These are phyloP conservation scores for Regulus satrapa DNA, from an alignment of 2,113 vertebrate genomes.

Conservation along the genomic window DNA sequence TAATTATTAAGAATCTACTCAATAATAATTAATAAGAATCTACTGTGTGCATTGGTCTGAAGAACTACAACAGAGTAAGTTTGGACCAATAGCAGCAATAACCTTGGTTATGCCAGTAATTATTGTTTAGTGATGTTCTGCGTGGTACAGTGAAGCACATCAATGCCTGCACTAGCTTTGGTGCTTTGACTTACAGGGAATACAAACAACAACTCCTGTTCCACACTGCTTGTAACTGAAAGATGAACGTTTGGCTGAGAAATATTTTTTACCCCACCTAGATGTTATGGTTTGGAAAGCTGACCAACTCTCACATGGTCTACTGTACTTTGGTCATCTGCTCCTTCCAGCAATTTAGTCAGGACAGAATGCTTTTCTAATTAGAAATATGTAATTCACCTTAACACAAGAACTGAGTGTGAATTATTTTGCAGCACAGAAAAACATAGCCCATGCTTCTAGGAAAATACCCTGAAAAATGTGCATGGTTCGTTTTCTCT, in stretches of 20 bases:
- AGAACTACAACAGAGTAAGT: not conserved
- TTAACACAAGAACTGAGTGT: not conserved
- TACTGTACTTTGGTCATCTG: not conserved
- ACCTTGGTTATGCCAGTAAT: not conserved
- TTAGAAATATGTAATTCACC: not conserved
- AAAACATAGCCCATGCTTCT: not conserved
- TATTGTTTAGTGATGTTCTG: not conserved
- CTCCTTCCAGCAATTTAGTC: not conserved
- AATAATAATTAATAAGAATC: not conserved
- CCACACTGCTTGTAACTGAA: not conserved
- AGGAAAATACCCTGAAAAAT: not conserved
- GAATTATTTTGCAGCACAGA: not conserved
- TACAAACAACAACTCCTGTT: not conserved
- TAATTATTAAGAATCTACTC: not conserved
- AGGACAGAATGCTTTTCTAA: not conserved
- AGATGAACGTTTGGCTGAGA: not conserved
- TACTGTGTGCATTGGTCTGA: not conserved
- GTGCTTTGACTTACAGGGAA: not conserved
- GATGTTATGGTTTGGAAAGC: not conserved
- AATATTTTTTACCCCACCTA: not conserved
- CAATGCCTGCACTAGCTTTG: not conserved
- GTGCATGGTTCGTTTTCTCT: not conserved
- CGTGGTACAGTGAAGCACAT: not conserved
- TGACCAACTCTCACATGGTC: not conserved
- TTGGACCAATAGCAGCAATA: not conserved